phyloP scores from a whole-genome alignment of 2,113 vertebrate species.

The Anseranas semipalmata region DNA sequence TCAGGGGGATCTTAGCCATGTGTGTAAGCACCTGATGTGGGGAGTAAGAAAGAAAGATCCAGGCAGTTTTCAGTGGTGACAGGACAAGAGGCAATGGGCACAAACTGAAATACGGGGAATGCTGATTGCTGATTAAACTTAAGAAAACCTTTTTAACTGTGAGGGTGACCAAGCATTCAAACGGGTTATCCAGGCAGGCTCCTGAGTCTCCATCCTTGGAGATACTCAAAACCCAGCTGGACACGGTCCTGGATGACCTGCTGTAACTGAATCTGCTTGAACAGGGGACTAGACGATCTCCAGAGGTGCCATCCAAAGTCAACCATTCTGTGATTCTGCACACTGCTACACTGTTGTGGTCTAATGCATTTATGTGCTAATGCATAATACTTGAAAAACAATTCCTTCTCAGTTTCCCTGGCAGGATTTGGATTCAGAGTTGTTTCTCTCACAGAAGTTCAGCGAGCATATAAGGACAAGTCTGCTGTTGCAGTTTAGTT shows the following conservation, averaged over 20 bases:
- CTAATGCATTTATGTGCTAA: not conserved
- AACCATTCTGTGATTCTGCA: not conserved
- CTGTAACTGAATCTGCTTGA: not conserved
- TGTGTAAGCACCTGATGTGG: not conserved
- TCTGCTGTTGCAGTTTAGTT: not conserved
- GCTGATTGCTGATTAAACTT: not conserved
- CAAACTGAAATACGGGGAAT: not conserved
- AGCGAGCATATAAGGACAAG: not conserved
- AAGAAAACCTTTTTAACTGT: not conserved
- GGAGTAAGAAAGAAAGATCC: not conserved
- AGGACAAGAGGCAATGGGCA: not conserved
- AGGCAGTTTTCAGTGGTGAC: not conserved
- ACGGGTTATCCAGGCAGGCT: not conserved
- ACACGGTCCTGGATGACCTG: accelerated
- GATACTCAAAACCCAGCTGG: not conserved
- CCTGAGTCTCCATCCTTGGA: not conserved
- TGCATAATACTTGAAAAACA: not conserved
- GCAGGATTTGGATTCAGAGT: not conserved
- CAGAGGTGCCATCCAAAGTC: not conserved
- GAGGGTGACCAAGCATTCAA: not conserved
- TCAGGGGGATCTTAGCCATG: not conserved
- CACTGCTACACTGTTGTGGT: not conserved
- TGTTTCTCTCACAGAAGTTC: not conserved
- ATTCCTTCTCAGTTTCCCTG: not conserved
- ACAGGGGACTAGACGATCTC: not conserved